Evolutionary conservation across 92 coral and sea anemone genomes (phyloP).

Genomic region (Siderastrea radians): DNA sequence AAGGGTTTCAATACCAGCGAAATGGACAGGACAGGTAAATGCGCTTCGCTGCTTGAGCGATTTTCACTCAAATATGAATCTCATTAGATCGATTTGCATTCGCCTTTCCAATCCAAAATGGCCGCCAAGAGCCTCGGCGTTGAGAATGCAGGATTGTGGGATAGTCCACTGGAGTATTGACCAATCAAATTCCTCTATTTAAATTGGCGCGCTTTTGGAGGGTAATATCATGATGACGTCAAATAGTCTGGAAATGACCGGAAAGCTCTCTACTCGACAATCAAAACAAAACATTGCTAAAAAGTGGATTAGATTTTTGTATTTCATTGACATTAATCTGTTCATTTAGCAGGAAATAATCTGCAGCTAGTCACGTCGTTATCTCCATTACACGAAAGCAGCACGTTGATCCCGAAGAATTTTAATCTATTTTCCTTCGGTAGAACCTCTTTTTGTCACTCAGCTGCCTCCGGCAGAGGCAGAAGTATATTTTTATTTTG

Average conservation of each 20-base stretch:
- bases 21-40: slow-evolving; percentile 63
- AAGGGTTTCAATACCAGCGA: slow-evolving; percentile 54
- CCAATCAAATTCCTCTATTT: slow-evolving; percentile 74
- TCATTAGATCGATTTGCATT: slow-evolving; percentile 35
- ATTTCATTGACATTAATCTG: not conserved
- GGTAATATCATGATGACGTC: slow-evolving; percentile 34
- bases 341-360: slow-evolving; percentile 12
- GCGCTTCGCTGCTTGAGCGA: slow-evolving; percentile 44
- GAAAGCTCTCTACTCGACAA: slow-evolving; percentile 59
- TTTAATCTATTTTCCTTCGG: not conserved
- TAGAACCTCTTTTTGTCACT: not conserved
- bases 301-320: not conserved
- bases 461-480: no score
- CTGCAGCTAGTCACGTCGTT: slow-evolving; percentile 1
- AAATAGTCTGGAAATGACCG: slow-evolving; percentile 58
- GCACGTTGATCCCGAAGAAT: slow-evolving; percentile 11
- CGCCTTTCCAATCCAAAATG: slow-evolving; percentile 83
- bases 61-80: slow-evolving; percentile 44
- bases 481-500: not conserved
- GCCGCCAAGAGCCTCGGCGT: slow-evolving; percentile 82
- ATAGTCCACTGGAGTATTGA: not conserved
- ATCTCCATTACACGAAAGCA: slow-evolving; percentile 20
- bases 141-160: slow-evolving; percentile 56
- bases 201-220: slow-evolving; percentile 44
- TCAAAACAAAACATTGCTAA: slow-evolving; percentile 2